Conservation (phyloP, 2,797 vertebrate species). For the Eulemur coronatus region DNA sequence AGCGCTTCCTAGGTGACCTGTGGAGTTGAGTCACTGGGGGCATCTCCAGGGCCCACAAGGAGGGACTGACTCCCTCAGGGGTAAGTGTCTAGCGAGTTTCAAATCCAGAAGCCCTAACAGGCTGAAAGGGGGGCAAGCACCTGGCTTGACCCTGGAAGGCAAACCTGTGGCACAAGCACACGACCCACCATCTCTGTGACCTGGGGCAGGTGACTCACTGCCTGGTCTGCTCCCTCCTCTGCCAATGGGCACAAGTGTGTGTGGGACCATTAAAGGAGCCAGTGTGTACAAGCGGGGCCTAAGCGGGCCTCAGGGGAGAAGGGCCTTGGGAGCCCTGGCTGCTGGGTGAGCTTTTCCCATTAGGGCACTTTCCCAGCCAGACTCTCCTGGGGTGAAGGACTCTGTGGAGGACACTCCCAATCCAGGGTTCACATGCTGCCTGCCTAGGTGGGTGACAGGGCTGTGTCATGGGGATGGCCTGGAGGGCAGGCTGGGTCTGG, state of each 20-base stretch:
- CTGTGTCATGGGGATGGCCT: neutral
- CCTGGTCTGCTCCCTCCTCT: neutral
- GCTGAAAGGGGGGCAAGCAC: neutral
- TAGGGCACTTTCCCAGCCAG: neutral
- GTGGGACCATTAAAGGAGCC: neutral
- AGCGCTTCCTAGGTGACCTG: neutral
- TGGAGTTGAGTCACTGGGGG: neutral
- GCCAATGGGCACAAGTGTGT: neutral
- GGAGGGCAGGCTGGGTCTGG: neutral
- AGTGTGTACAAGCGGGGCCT: neutral
- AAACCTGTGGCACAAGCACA: neutral
- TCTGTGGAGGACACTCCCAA: neutral
- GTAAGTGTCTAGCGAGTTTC: neutral
- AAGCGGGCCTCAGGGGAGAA: neutral
- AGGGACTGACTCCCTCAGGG: neutral
- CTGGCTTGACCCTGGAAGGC: neutral
- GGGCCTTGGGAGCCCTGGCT: neutral
- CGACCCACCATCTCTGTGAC: neutral
- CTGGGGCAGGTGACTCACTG: neutral
- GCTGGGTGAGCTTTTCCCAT: neutral
- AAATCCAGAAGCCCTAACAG: neutral
- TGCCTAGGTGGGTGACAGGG: neutral
- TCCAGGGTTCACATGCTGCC: neutral
- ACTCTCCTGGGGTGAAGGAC: neutral
- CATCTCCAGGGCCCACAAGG: neutral